Evolutionary conservation across 1,140 invertebrate genomes (phyloP).

Genomic region (Microvelia longipes): DNA sequence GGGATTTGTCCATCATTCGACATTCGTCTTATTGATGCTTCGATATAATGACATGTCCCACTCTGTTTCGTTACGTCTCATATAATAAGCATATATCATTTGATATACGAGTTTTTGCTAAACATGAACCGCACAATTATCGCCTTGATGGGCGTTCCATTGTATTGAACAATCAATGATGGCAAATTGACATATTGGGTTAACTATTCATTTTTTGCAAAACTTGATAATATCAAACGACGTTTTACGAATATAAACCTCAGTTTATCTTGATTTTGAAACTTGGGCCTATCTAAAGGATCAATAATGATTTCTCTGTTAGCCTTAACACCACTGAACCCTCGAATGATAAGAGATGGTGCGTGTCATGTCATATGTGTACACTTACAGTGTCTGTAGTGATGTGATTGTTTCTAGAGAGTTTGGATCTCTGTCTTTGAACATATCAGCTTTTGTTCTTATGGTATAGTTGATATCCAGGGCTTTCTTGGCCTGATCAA

Average conservation of each 20-base stretch:
- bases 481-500: constrained; percentile 42
- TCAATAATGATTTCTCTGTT: background rate
- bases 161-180: too few species aligned
- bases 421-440: constrained; percentile 29
- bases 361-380: background rate
- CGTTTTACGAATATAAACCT: background rate
- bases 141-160: too few species aligned
- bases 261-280: background rate
- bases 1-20: too few species aligned
- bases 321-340: background rate
- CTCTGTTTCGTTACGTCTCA: too few species aligned
- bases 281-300: background rate
- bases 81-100: too few species aligned
- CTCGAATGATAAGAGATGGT: background rate
- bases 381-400: background rate
- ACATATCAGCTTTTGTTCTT: constrained; percentile 38
- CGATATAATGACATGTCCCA: too few species aligned
- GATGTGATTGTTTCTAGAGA: constrained; percentile 29
- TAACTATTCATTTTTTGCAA: too few species aligned
- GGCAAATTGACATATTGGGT: too few species aligned
- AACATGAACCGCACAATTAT: too few species aligned
- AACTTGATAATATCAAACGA: background rate
- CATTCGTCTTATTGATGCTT: too few species aligned
- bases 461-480: constrained; percentile 47
- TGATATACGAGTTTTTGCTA: too few species aligned